Base-by-base conservation (phyloP, 1,140 invertebrate genomes). In the Venturia canescens region DNA sequence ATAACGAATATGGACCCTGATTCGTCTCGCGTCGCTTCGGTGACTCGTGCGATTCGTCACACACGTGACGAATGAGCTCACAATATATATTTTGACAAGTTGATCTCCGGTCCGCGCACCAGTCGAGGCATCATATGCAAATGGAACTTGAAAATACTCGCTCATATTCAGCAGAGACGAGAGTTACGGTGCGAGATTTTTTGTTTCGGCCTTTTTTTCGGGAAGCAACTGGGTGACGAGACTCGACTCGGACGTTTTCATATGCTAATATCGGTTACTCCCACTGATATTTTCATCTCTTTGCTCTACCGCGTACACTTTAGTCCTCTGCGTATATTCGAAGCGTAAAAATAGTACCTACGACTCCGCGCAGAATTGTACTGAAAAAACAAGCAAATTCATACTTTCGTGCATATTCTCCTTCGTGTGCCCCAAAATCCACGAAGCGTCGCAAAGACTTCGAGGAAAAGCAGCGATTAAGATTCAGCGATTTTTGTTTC, bases 61-160 rank as follows among this genome's bases (percentile, higher is more conserved):
- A 26, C 60, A 63, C 23, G 60, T 63, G 60, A 63, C 60, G 60
- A 23, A 63, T 63, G 21, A 63, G 60, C n/a, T 63, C 23, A 63
- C 38, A 44, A 31, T 26, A 72, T 21, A 72, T 72, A 72, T 72
- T 72, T 72, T 72, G 70, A 72, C 70, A 72, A 72, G 70, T 13
- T 72, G 70, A 23, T 72, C 70, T 72, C 50, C 50, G 29, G 70
- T 48, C 16, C 70, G 34, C 38, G 3, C n/a, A n/a, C n/a, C n/a
- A n/a, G 23, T 6, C 26, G 70, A 23, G 70, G 26, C 70, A 48
- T 23, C 26, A 72, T 48, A 72, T 72, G 70, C 70, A 38, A 72
- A 72, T 72, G 44, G n/a, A 72, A 48, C 38, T 34, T 21, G 70
- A 38, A 44, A 48, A 13, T n/a, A 48, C 70, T 48, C 13, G 23